Evolutionary conservation across 2,797 vertebrate genomes (phyloP).

Genomic region (Poecile montanus): DNA sequence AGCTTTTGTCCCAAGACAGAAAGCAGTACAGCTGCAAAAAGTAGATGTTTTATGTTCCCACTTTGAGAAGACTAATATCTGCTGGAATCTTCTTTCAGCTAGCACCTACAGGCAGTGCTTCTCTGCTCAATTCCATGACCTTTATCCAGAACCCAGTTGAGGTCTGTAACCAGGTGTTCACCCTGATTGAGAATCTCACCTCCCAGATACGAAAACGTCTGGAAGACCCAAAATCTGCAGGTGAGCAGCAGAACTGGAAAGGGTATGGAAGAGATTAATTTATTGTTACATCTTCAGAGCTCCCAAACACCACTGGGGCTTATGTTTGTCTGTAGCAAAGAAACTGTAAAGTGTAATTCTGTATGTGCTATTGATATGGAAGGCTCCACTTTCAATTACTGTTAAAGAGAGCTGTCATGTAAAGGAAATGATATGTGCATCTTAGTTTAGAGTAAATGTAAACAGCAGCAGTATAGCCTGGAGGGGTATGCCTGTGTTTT

Average conservation of each 20-base stretch:
- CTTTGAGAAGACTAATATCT: not conserved
- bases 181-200: slow-evolving; percentile 93
- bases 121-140: slow-evolving; percentile 92
- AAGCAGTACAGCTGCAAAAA: not conserved
- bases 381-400: not conserved
- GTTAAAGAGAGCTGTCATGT: not conserved
- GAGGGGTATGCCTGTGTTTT: not conserved
- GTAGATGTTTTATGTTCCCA: not conserved
- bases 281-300: not conserved
- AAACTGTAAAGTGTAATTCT: not conserved
- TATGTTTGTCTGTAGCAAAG: not conserved
- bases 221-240: slow-evolving; percentile 93
- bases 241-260: slow-evolving; percentile 67
- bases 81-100: slow-evolving; percentile 76
- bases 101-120: slow-evolving; percentile 88
- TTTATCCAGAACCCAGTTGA: slow-evolving; percentile 91
- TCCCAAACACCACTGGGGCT: not conserved
- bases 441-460: not conserved
- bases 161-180: slow-evolving; percentile 90
- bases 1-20: not conserved
- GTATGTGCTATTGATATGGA: not conserved
- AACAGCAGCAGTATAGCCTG: not conserved
- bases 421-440: not conserved
- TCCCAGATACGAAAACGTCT: slow-evolving; percentile 90
- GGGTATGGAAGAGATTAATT: not conserved